A percentile compares a stretch with the other conserved stretches of the same genome.
Evolutionary conservation across 1,140 invertebrate genomes (phyloP).

Genomic region (Drosophila athabasca): DNA sequence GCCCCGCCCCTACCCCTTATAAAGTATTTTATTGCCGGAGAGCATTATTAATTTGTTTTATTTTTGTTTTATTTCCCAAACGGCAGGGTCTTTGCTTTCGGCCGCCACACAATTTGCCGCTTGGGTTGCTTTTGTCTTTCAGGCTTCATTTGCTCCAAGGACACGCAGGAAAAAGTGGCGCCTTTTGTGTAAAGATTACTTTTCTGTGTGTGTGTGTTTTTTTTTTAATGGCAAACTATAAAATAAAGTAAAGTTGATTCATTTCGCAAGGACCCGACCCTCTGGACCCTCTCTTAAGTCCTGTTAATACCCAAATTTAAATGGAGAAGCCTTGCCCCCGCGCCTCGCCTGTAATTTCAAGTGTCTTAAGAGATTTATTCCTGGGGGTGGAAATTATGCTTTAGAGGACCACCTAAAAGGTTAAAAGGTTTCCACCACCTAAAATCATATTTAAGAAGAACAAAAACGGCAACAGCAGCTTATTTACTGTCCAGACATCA

Average conservation of each 20-base stretch:
- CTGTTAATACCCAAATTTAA: slow-evolving; percentile 19
- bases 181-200: slow-evolving; percentile 44
- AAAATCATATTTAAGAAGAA: neutral
- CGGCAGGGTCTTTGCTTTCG: neutral
- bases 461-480: neutral
- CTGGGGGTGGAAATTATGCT: neutral
- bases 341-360: neutral
- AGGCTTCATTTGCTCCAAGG: slow-evolving; percentile 59
- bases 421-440: neutral
- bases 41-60: slow-evolving; percentile 69
- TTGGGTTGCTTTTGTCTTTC: slow-evolving; percentile 48
- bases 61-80: slow-evolving; percentile 51
- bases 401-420: too few relatives aligned
- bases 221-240: slow-evolving; percentile 56
- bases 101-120: slow-evolving; percentile 33
- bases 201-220: slow-evolving; percentile 45
- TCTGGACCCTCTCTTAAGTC: slow-evolving; percentile 14
- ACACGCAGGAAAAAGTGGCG: slow-evolving; percentile 53
- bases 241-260: slow-evolving; percentile 38
- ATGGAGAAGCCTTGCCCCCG: slow-evolving; percentile 20
- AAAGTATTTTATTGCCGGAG: slow-evolving; percentile 62
- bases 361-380: slow-evolving; percentile 12
- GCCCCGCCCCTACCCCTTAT: slow-evolving; percentile 12
- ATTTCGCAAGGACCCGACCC: slow-evolving; percentile 14
- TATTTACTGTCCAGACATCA: too few relatives aligned